Evolutionary conservation across 2,797 vertebrate genomes (phyloP).

Genomic region (Arctocebus calabarensis): DNA sequence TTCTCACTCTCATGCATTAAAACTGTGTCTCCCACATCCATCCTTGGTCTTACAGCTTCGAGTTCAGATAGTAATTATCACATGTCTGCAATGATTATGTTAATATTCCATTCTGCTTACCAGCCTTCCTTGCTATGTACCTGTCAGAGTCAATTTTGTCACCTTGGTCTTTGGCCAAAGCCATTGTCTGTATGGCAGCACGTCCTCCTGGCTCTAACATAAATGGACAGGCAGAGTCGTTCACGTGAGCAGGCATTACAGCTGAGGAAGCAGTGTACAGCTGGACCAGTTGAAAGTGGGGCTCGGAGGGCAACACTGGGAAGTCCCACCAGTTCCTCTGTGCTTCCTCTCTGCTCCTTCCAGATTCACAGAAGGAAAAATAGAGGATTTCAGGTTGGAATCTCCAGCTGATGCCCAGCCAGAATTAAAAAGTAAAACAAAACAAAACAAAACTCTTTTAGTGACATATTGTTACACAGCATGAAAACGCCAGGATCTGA

Average conservation of each 20-base stretch:
- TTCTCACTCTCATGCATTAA: background rate
- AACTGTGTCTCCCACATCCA: background rate
- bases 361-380: background rate
- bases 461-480: background rate
- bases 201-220: background rate
- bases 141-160: background rate
- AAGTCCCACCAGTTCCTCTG: background rate
- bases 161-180: slow-evolving; percentile 36
- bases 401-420: background rate
- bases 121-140: background rate
- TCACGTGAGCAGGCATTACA: background rate
- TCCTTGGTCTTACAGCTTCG: background rate
- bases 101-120: background rate
- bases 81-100: background rate
- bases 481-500: background rate
- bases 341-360: background rate
- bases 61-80: background rate
- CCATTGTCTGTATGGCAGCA: background rate
- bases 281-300: too few relatives aligned
- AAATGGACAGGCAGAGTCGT: background rate
- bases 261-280: background rate
- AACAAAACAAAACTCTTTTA: background rate
- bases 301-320: background rate
- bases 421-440: background rate
- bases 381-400: background rate